phyloP scores from a whole-genome alignment of 2,113 vertebrate species.

The Syrrhaptes paradoxus region DNA sequence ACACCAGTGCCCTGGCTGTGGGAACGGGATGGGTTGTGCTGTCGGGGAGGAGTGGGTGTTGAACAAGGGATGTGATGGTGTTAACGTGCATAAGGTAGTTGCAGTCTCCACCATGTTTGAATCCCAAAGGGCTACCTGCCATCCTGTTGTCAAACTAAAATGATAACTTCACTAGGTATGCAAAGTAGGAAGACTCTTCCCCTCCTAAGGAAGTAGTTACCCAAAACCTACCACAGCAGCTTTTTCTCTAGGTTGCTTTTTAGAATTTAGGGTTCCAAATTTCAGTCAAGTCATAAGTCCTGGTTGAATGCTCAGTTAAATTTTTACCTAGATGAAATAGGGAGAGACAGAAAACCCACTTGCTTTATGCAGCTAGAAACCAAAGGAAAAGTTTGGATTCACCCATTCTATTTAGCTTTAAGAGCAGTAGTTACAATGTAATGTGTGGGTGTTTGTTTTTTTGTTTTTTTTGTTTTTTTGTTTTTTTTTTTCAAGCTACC shows the following conservation, averaged over 20 bases:
- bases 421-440: not conserved
- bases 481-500: not conserved
- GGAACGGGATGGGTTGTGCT: not conserved
- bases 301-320: not conserved
- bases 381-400: not conserved
- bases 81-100: not conserved
- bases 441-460: too few relatives aligned
- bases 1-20: not conserved
- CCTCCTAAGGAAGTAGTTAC: not conserved
- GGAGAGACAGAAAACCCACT: not conserved
- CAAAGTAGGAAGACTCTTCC: not conserved
- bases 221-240: not conserved
- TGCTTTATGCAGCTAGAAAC: not conserved
- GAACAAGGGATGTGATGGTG: not conserved
- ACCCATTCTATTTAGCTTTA: not conserved
- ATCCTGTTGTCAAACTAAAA: not conserved
- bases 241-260: not conserved
- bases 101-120: not conserved
- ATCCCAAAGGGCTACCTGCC: not conserved
- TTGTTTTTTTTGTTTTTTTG: too few relatives aligned
- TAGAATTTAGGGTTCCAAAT: not conserved
- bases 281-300: not conserved
- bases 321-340: not conserved
- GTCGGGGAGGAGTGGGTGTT: not conserved
- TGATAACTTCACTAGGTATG: not conserved